These are phyloP conservation scores for Benthosema pterotum DNA, from an alignment of 2,797 vertebrate species.

Conservation along the genomic window DNA sequence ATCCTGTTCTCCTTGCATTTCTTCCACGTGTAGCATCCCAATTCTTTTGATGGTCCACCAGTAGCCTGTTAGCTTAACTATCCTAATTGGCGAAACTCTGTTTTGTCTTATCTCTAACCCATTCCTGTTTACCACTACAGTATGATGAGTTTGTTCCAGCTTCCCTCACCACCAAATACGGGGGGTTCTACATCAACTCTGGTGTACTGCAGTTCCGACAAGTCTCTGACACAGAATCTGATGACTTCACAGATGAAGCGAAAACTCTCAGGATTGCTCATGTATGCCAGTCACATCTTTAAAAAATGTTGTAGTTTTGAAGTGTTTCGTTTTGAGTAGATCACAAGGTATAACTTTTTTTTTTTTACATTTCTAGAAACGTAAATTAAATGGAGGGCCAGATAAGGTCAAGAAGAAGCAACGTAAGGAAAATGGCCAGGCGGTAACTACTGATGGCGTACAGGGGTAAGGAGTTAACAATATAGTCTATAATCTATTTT, in stretches of 20 bases:
- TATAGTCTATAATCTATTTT: not conserved
- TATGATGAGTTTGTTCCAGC: constrained; percentile 96
- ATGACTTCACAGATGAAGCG: constrained; percentile 80
- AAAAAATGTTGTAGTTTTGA: not conserved
- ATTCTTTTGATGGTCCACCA: too few relatives aligned
- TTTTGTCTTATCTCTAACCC: not conserved
- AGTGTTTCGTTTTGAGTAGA: not conserved
- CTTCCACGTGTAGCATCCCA: too few relatives aligned
- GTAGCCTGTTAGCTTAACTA: not conserved
- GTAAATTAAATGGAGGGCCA: constrained; percentile 82
- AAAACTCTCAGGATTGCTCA: constrained; percentile 78
- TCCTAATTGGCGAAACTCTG: not conserved
- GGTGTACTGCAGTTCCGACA: constrained; percentile 90
- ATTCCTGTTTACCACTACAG: constrained; percentile 35
- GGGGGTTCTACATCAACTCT: constrained; percentile 96
- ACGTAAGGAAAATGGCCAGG: constrained; percentile 70
- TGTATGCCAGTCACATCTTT: constrained; percentile 64
- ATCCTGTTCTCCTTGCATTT: too few relatives aligned
- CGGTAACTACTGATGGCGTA: constrained; percentile 72
- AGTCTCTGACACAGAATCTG: constrained; percentile 81
- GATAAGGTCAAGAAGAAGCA: constrained; percentile 85
- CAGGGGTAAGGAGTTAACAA: constrained; percentile 77
- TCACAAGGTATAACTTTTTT: not conserved
- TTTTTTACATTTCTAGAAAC: constrained; percentile 79
- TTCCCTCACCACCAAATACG: constrained; percentile 89